Evolutionary conservation across 2,888 invertebrate species (phyloP).

Genomic region (Pomacea canaliculata): DNA sequence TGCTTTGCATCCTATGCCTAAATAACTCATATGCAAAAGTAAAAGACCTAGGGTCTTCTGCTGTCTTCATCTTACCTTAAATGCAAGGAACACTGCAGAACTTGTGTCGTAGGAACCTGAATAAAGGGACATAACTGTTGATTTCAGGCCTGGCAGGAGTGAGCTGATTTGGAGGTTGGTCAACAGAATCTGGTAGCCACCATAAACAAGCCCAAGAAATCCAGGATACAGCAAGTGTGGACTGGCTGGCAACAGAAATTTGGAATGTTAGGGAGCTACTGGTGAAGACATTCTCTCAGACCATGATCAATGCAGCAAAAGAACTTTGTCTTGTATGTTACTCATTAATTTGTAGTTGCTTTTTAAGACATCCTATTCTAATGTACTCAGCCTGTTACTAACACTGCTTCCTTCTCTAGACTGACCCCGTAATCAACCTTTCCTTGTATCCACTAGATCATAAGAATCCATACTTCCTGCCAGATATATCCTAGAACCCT

Average conservation of each 20-base stretch:
- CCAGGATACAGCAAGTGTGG: conserved; percentile 37
- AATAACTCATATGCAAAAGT: background rate
- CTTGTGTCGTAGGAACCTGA: conserved; percentile 45
- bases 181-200: conserved; percentile 40
- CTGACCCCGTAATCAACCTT: too few relatives aligned
- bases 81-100: conserved; percentile 36
- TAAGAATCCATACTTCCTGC: too few relatives aligned
- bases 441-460: too few relatives aligned
- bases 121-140: conserved; percentile 43
- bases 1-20: background rate
- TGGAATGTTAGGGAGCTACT: too few relatives aligned
- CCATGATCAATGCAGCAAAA: too few relatives aligned
- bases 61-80: conserved; percentile 33
- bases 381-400: too few relatives aligned
- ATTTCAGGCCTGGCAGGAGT: conserved; percentile 38
- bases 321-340: too few relatives aligned
- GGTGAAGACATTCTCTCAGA: background rate
- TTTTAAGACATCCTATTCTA: too few relatives aligned
- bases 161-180: conserved; percentile 43
- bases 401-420: too few relatives aligned
- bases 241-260: conserved; percentile 17
- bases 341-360: too few relatives aligned
- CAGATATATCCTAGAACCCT: too few relatives aligned
- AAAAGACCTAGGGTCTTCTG: too few relatives aligned
- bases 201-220: conserved; percentile 37